These are phyloP conservation scores for Tromatobia lineatoria DNA, from an alignment of 2,888 invertebrate species.

Conservation along the genomic window DNA sequence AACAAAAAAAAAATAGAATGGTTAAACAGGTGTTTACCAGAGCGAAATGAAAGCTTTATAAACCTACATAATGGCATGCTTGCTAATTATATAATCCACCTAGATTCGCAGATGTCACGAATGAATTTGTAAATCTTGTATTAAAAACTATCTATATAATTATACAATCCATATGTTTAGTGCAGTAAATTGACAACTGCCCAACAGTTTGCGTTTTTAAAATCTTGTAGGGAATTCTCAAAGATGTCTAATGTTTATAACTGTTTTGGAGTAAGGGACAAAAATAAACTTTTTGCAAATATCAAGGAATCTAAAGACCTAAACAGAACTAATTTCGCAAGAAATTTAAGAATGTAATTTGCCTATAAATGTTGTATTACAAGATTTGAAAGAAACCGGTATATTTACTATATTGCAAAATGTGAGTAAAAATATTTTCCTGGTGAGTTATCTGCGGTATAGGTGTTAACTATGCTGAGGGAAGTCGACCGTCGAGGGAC, in stretches of 20 bases:
- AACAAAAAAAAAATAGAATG: constrained; percentile 58
- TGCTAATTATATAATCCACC: not conserved
- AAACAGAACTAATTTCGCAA: too few species aligned
- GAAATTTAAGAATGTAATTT: not conserved
- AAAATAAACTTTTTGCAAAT: not conserved
- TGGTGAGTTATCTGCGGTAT: not conserved
- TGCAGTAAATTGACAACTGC: not conserved
- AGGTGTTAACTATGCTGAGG: constrained; percentile 9
- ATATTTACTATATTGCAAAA: too few species aligned
- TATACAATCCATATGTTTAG: not conserved
- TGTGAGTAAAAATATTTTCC: constrained; percentile 6
- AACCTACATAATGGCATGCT: not conserved
- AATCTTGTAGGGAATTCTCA: not conserved
- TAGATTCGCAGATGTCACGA: not conserved
- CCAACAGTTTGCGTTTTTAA: not conserved
- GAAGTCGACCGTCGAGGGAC: not conserved
- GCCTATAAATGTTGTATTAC: not conserved
- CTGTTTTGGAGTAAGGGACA: not conserved
- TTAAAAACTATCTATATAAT: not conserved
- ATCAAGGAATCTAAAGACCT: too few species aligned
- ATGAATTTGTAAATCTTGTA: not conserved
- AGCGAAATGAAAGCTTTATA: not conserved
- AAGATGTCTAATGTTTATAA: not conserved
- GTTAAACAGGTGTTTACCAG: not conserved
- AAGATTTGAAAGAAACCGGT: not conserved